A percentile compares a stretch with the other conserved stretches of the same genome.
Conservation (phyloP, 35 echinoderm and acorn worm species). For the Heliocidaris tuberculata region DNA sequence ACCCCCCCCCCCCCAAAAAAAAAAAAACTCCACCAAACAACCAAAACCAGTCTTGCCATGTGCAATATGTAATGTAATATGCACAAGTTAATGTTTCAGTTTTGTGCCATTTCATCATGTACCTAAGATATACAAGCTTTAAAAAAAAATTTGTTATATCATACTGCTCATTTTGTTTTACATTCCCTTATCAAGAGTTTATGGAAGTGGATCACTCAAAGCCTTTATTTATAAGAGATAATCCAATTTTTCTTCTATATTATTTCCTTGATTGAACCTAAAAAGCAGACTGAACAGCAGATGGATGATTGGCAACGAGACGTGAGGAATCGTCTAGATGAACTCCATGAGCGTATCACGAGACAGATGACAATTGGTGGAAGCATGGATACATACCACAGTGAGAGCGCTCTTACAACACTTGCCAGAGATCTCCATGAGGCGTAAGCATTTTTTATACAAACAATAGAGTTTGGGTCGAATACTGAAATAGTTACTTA, state of each 20-base stretch:
- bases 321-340: constrained; percentile 50
- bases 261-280: background rate
- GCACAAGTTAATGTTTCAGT: too few relatives aligned
- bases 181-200: background rate
- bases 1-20: too few relatives aligned
- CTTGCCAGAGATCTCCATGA: constrained; percentile 60
- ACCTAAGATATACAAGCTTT: too few relatives aligned
- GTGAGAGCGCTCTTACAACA: constrained; percentile 30
- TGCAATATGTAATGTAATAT: too few relatives aligned
- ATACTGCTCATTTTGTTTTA: too few relatives aligned
- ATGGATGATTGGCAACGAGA: constrained; percentile 58
- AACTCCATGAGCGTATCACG: constrained; percentile 51
- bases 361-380: constrained; percentile 20
- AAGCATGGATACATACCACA: background rate
- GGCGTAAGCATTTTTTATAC: constrained; percentile 47
- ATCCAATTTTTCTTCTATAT: background rate
- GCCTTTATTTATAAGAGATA: background rate
- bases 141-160: too few relatives aligned
- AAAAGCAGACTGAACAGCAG: background rate
- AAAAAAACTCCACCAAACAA: too few relatives aligned
- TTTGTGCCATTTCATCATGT: too few relatives aligned
- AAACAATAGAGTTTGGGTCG: background rate
- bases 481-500: too few relatives aligned
- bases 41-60: too few relatives aligned
- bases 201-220: background rate